Percentiles rank a stretch among this genome's conserved stretches.
Evolutionary conservation across 2,797 vertebrate genomes (phyloP).

Genomic region (Chiloscyllium punctatum): DNA sequence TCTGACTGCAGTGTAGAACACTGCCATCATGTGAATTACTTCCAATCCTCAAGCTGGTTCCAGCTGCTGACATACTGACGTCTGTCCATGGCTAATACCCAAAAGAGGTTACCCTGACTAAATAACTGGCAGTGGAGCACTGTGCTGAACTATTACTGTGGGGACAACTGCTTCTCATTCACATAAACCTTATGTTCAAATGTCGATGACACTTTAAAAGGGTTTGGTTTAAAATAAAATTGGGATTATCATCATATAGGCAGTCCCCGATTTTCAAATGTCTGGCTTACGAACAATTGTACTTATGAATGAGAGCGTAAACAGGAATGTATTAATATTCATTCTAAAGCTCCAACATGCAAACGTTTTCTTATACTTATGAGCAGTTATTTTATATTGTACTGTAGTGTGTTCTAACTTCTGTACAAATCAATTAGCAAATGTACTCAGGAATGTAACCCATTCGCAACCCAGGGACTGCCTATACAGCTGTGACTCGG

Average conservation of each 20-base stretch:
- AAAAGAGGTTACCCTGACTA: not conserved
- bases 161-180: not conserved
- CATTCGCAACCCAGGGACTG: no score
- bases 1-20: not conserved
- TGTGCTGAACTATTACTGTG: not conserved
- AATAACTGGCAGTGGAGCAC: not conserved
- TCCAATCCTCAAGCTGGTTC: not conserved
- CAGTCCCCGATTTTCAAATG: no score
- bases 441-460: no score
- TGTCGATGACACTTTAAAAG: not conserved
- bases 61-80: not conserved
- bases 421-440: no score
- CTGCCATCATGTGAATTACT: constrained; percentile 1
- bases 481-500: no score
- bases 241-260: not conserved
- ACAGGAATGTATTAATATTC: no score
- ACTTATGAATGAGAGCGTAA: no score
- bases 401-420: no score
- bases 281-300: no score
- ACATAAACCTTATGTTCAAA: not conserved
- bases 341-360: no score
- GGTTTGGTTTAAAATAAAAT: not conserved
- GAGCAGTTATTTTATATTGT: no score
- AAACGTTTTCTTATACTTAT: no score
- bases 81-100: not conserved